phyloP scores from a whole-genome alignment of 1,140 invertebrate genomes.

The Magallana ariakensis region DNA sequence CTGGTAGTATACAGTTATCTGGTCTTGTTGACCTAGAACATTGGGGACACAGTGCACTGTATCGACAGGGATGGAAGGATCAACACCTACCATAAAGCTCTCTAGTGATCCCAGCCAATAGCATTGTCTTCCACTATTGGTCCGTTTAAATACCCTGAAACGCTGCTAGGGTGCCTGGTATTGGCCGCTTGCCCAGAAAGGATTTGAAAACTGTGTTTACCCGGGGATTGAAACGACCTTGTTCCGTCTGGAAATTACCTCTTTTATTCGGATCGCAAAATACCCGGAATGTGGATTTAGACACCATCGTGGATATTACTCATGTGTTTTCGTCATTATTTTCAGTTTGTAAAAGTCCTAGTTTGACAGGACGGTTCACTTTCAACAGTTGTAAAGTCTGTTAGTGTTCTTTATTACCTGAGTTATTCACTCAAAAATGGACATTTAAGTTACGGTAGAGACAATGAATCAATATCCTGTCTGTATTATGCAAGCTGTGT shows the following conservation, averaged over 20 bases:
- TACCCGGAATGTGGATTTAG: neutral
- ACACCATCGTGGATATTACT: neutral
- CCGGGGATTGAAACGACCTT: neutral
- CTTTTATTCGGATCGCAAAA: neutral
- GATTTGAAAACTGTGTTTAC: constrained; percentile 12
- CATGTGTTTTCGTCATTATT: neutral
- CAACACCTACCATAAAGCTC: neutral
- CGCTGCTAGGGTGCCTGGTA: neutral
- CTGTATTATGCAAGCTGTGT: neutral
- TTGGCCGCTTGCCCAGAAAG: constrained; percentile 20
- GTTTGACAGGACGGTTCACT: neutral
- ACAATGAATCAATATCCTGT: neutral
- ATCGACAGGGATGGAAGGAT: neutral
- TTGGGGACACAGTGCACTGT: neutral
- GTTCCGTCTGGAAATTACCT: neutral
- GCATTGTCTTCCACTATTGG: neutral
- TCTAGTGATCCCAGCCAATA: neutral
- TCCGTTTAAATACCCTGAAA: constrained; percentile 7
- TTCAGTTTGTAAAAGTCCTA: neutral
- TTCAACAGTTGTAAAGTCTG: too few species aligned
- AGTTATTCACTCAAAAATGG: neutral
- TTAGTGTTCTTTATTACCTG: too few species aligned
- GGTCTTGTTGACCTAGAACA: constrained; percentile 12
- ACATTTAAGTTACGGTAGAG: neutral
- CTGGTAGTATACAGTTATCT: neutral